A percentile compares a stretch with the other conserved stretches of the same genome.
Conservation (phyloP, 1,140 invertebrate genomes). For the Chlorops oryzae region DNA sequence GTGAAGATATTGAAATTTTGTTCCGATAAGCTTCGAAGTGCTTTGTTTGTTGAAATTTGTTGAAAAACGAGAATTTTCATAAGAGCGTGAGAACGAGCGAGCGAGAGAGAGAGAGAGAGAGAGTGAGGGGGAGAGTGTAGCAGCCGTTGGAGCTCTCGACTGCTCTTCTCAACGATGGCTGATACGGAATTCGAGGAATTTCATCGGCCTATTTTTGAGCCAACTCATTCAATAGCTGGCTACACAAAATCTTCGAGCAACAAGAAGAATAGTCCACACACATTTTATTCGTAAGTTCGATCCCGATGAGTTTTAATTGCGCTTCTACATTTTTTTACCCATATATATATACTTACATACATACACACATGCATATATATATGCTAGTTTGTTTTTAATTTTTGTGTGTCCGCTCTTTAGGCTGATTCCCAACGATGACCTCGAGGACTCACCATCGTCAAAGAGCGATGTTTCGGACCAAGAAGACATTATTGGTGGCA, state of each 20-base stretch:
- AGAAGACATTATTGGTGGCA: conserved; percentile 27
- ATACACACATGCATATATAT: not conserved
- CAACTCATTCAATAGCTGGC: conserved; percentile 57
- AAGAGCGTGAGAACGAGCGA: no score
- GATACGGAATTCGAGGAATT: conserved; percentile 90
- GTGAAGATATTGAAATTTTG: no score
- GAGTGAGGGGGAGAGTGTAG: no score
- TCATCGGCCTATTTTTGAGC: conserved; percentile 71
- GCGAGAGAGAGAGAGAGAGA: no score
- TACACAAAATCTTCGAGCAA: conserved; percentile 57
- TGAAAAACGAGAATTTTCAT: no score
- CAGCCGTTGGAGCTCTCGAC: no score
- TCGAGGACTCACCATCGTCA: conserved; percentile 69
- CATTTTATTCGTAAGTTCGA: conserved; percentile 69
- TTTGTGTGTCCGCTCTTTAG: conserved; percentile 17
- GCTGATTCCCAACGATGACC: conserved; percentile 43
- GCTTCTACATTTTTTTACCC: no score
- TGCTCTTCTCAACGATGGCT: conserved; percentile 58
- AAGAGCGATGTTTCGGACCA: conserved; percentile 58
- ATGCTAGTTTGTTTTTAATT: not conserved
- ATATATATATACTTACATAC: no score
- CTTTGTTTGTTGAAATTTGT: no score
- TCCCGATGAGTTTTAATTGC: conserved; percentile 1
- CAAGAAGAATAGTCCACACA: conserved; percentile 51
- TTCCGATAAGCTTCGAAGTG: no score